phyloP scores from a whole-genome alignment of 2,797 vertebrate species.

The Fundulus diaphanus region DNA sequence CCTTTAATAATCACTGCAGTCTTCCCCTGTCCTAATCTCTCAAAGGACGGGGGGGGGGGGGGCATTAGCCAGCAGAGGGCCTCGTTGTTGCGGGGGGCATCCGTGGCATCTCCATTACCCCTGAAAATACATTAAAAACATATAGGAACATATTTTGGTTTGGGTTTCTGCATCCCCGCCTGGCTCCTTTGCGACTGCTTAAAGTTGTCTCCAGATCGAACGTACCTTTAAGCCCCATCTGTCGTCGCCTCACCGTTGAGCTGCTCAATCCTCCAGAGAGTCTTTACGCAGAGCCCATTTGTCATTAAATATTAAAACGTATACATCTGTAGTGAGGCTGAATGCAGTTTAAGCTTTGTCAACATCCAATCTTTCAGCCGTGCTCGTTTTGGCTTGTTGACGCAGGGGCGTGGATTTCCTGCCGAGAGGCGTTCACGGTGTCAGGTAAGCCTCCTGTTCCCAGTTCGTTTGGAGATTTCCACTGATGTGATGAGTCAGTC shows the following conservation, averaged over 20 bases:
- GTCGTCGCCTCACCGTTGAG: constrained; percentile 12
- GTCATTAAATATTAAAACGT: constrained; percentile 17
- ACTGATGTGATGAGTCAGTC: background rate
- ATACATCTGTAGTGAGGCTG: constrained; percentile 16
- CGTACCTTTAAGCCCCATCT: constrained; percentile 10
- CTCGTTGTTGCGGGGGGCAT: constrained; percentile 41
- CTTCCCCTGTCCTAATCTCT: constrained; percentile 60
- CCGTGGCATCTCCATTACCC: constrained; percentile 56
- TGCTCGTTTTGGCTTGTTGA: constrained; percentile 51
- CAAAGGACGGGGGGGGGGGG: constrained; percentile 53
- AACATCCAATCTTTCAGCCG: constrained; percentile 48
- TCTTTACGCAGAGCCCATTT: constrained; percentile 31
- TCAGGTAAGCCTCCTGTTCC: constrained; percentile 20
- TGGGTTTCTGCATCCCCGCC: constrained; percentile 1
- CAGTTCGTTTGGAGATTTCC: constrained; percentile 28
- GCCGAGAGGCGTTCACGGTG: constrained; percentile 26
- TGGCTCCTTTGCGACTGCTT: background rate
- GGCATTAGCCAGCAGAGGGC: constrained; percentile 48
- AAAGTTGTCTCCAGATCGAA: constrained; percentile 4
- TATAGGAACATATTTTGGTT: background rate
- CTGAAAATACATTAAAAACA: constrained; percentile 8
- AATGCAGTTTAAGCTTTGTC: constrained; percentile 49
- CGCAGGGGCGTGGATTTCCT: constrained; percentile 52
- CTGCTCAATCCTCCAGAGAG: constrained; percentile 35
- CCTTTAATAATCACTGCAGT: constrained; percentile 66